A percentile compares a stretch with the other conserved stretches of the same genome.
Evolutionary conservation across 1,140 invertebrate species (phyloP).

Genomic region (Saxidomus purpurata): DNA sequence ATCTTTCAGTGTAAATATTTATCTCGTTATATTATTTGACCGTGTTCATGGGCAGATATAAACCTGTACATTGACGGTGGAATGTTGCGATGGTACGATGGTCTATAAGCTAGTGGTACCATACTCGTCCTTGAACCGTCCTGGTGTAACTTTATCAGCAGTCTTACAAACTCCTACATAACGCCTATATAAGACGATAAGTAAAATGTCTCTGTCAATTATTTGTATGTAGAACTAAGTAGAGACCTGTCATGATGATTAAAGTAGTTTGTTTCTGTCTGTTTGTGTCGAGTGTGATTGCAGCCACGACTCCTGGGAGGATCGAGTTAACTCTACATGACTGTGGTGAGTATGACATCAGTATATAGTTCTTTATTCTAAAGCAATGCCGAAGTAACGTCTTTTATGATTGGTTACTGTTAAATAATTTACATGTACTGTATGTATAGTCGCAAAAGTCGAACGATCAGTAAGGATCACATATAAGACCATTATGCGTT

Average conservation of each 20-base stretch:
- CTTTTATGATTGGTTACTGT: too few relatives aligned
- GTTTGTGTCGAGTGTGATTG: not conserved
- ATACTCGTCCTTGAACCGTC: not conserved
- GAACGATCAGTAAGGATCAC: too few relatives aligned
- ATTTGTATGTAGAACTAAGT: not conserved
- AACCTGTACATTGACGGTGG: not conserved
- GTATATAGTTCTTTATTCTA: too few relatives aligned
- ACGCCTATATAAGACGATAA: not conserved
- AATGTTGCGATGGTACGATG: not conserved
- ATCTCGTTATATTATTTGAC: not conserved
- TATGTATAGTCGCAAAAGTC: too few relatives aligned
- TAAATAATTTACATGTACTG: too few relatives aligned
- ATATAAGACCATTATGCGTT: too few relatives aligned
- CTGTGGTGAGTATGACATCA: not conserved
- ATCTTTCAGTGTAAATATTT: too few relatives aligned
- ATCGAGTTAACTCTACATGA: not conserved
- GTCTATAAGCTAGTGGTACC: not conserved
- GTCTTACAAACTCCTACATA: not conserved
- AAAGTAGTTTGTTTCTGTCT: not conserved
- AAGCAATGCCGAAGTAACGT: too few relatives aligned
- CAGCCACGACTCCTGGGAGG: not conserved
- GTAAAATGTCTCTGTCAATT: not conserved
- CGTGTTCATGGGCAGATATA: not conserved
- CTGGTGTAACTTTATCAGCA: not conserved
- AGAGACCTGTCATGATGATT: not conserved